Evolutionary conservation across 2,888 invertebrate species (phyloP).

Genomic region (Drosophila neonasuta): DNA sequence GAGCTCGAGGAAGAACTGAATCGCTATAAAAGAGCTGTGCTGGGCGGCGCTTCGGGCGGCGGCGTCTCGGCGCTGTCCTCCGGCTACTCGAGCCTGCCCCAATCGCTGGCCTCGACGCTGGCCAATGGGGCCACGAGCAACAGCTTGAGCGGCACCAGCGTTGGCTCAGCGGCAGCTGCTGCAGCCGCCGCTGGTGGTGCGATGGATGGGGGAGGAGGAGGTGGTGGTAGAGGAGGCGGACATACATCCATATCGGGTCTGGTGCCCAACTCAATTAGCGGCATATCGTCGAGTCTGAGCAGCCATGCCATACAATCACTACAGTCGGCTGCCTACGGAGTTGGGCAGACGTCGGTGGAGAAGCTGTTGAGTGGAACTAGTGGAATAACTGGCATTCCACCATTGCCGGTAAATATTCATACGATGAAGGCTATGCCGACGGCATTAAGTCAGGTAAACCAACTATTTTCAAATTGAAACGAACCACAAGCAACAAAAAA

Average conservation of each 20-base stretch:
- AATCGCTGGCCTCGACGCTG: conserved; percentile 75
- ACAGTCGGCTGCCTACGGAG: conserved; percentile 81
- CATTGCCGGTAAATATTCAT: conserved; percentile 82
- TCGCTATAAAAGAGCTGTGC: conserved; percentile 79
- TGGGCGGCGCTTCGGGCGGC: conserved; percentile 70
- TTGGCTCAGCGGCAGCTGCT: conserved; percentile 50
- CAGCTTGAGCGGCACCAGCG: conserved; percentile 68
- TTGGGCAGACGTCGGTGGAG: conserved; percentile 81
- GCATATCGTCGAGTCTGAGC: conserved; percentile 87
- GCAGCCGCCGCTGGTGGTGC: conserved; percentile 22
- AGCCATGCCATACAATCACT: conserved; percentile 86
- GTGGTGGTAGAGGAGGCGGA: conserved; percentile 41
- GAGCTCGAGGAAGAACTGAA: conserved; percentile 81
- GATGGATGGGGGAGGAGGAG: background rate
- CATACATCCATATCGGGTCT: conserved; percentile 79
- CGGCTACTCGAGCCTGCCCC: conserved; percentile 77
- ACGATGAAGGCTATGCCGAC: conserved; percentile 82
- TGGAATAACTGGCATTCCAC: conserved; percentile 82
- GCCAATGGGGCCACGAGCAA: conserved; percentile 74
- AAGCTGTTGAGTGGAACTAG: conserved; percentile 83
- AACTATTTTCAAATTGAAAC: conserved; percentile 78
- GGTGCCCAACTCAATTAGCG: conserved; percentile 80
- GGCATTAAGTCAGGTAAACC: conserved; percentile 82
- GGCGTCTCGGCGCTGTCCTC: conserved; percentile 69
- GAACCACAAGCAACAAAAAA: conserved; percentile 60